phyloP scores from a whole-genome alignment of 2,113 vertebrate genomes.

The Periophthalmodon schlosseri region DNA sequence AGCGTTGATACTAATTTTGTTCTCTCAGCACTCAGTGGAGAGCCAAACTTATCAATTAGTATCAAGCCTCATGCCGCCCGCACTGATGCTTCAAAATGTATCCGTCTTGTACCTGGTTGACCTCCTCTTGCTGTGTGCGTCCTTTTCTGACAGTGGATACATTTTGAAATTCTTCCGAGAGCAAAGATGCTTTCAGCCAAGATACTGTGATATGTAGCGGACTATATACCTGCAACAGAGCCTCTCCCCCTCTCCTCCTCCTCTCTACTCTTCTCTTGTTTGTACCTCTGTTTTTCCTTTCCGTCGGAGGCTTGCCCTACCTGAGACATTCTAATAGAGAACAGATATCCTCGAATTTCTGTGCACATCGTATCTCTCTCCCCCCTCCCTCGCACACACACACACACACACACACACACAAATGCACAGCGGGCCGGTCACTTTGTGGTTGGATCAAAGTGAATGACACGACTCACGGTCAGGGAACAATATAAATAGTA shows the following conservation, averaged over 20 bases:
- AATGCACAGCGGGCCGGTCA: constrained; percentile 37
- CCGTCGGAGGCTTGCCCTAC: constrained; percentile 86
- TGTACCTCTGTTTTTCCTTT: constrained; percentile 76
- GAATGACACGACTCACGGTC: constrained; percentile 52
- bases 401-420: constrained; percentile 33
- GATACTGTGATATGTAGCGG: constrained; percentile 85
- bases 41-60: constrained; percentile 86
- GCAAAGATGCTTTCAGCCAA: constrained; percentile 86
- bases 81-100: constrained; percentile 98
- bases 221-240: constrained; percentile 81
- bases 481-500: constrained; percentile 32
- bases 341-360: constrained; percentile 99
- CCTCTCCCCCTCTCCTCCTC: constrained; percentile 60
- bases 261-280: constrained; percentile 71
- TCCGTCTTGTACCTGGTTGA: constrained; percentile 76
- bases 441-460: constrained; percentile 66
- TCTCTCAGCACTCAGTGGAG: constrained; percentile 76
- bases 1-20: constrained; percentile 88
- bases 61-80: constrained; percentile 84
- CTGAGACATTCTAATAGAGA: constrained; percentile 97
- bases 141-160: constrained; percentile 82
- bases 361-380: constrained; percentile 72
- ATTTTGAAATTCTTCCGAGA: constrained; percentile 87
- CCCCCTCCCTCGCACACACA: constrained; percentile 46
- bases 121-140: constrained; percentile 71